These are phyloP conservation scores for Allolobophora icterica DNA, from an alignment of 2,888 invertebrate genomes.

Conservation along the genomic window DNA sequence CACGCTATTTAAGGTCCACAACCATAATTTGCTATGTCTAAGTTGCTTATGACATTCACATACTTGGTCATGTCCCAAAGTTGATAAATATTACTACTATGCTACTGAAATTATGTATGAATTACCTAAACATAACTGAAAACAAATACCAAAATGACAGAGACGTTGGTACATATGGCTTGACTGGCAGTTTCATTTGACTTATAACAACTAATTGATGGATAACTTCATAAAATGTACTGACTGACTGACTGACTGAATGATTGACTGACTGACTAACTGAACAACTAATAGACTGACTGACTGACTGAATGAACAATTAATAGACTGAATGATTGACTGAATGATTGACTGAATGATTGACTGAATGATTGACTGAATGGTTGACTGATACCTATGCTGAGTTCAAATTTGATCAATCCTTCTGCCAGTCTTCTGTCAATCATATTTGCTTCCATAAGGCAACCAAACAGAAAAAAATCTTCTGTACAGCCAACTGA, in stretches of 20 bases:
- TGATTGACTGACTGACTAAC: constrained; percentile 31
- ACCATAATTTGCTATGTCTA: too few species aligned
- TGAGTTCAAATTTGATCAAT: constrained; percentile 82
- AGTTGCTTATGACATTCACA: too few species aligned
- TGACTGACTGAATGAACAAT: constrained; percentile 32
- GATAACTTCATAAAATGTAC: too few species aligned
- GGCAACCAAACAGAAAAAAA: constrained; percentile 80
- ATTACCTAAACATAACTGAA: too few species aligned
- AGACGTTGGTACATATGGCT: too few species aligned
- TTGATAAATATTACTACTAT: too few species aligned
- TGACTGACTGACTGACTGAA: neutral
- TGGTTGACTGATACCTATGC: constrained; percentile 71
- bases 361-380: neutral
- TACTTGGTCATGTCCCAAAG: too few species aligned
- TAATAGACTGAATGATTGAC: neutral
- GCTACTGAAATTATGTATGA: too few species aligned
- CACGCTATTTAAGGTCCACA: too few species aligned
- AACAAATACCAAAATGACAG: too few species aligned
- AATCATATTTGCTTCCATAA: constrained; percentile 85
- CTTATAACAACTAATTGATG: neutral
- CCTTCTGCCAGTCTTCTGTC: constrained; percentile 79
- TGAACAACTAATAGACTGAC: too few species aligned
- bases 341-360: constrained; percentile 36
- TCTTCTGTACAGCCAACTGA: constrained; percentile 82
- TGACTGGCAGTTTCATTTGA: neutral